A percentile compares a stretch with the other conserved stretches of the same genome.
phyloP scores from a whole-genome alignment of 2,797 vertebrate genomes.

The Manis javanica region DNA sequence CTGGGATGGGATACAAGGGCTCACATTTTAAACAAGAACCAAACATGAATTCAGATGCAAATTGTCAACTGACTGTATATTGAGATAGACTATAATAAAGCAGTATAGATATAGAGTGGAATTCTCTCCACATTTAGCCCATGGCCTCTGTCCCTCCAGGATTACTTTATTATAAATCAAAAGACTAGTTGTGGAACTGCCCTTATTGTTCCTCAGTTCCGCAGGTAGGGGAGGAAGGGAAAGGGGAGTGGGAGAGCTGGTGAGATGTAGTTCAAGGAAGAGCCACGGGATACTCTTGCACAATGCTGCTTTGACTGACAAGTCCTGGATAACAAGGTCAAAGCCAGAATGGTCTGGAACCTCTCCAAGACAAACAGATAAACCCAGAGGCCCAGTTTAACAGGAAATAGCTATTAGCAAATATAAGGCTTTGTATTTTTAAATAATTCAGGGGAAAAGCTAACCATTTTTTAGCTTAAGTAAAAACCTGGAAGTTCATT shows the following conservation, averaged over 20 bases:
- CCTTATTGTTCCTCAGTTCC: neutral
- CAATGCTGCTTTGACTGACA: constrained; percentile 47
- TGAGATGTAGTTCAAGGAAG: constrained; percentile 42
- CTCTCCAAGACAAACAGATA: constrained; percentile 42
- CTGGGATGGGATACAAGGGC: neutral
- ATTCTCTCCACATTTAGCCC: neutral
- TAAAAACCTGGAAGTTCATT: neutral
- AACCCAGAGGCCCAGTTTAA: neutral
- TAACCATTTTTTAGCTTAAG: constrained; percentile 26
- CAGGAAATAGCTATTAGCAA: neutral
- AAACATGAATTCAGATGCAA: neutral
- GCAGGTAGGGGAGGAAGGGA: neutral
- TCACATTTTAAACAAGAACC: neutral
- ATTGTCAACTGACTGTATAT: neutral
- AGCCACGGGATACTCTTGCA: neutral
- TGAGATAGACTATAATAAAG: neutral
- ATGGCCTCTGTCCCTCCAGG: neutral
- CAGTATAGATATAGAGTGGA: neutral
- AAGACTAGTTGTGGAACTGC: neutral
- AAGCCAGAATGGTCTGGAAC: constrained; percentile 35
- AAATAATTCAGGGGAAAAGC: neutral
- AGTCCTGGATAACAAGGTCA: constrained; percentile 41
- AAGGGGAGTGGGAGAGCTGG: neutral
- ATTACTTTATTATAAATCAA: neutral
- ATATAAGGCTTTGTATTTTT: constrained; percentile 20